A percentile compares a stretch with the other conserved stretches of the same genome.
Conservation (phyloP, 2,113 vertebrate species). For the Nothobranchius furzeri region DNA sequence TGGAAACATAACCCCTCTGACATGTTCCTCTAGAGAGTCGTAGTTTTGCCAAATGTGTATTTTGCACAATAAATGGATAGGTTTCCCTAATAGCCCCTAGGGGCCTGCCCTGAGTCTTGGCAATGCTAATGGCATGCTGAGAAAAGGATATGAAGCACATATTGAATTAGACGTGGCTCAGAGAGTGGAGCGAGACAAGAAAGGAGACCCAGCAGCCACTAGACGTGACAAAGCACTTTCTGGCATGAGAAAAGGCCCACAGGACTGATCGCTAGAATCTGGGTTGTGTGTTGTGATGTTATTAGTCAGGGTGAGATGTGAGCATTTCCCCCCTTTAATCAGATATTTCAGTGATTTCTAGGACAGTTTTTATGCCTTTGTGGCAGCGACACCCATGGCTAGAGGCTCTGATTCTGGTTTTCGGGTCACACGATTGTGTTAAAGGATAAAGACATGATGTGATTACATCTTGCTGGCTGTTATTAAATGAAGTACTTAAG, state of each 20-base stretch:
- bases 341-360: slow-evolving; percentile 6
- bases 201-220: slow-evolving; percentile 55
- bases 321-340: slow-evolving; percentile 20
- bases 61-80: slow-evolving; percentile 60
- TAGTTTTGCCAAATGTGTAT: slow-evolving; percentile 66
- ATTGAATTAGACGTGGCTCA: slow-evolving; percentile 53
- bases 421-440: not conserved
- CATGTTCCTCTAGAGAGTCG: slow-evolving; percentile 37
- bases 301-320: slow-evolving; percentile 33
- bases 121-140: slow-evolving; percentile 46
- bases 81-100: slow-evolving; percentile 60
- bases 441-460: not conserved
- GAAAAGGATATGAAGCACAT: slow-evolving; percentile 50
- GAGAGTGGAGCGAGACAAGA: slow-evolving; percentile 32
- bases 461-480: not conserved
- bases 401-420: not conserved
- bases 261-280: slow-evolving; percentile 48
- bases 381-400: slow-evolving; percentile 1
- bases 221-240: slow-evolving; percentile 63
- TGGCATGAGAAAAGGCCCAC: slow-evolving; percentile 58
- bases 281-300: slow-evolving; percentile 40
- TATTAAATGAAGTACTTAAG: too few species aligned
- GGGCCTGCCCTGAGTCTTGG: slow-evolving; percentile 41
- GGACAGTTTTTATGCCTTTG: slow-evolving; percentile 4
- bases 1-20: slow-evolving; percentile 57